These are phyloP conservation scores for Mimas tiliae DNA, from an alignment of 2,888 invertebrate genomes.

Conservation along the genomic window DNA sequence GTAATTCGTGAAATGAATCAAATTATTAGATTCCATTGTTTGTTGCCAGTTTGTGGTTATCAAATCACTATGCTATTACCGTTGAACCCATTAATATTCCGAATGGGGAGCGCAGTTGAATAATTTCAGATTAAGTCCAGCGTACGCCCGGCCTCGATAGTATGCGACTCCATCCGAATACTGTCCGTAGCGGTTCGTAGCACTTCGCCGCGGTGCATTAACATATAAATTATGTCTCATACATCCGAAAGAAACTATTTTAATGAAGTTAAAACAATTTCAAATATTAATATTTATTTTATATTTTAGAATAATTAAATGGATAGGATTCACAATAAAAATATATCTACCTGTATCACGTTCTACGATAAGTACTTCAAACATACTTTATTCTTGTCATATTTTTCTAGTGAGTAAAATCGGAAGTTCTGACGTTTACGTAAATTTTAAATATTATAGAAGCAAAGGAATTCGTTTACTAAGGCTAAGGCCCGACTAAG, in stretches of 20 bases:
- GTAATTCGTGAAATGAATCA: slow-evolving; percentile 23
- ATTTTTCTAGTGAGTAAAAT: too few relatives aligned
- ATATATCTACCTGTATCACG: too few relatives aligned
- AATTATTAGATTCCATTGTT: slow-evolving; percentile 38
- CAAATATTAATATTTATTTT: not conserved
- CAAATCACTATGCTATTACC: slow-evolving; percentile 56
- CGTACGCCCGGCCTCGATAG: slow-evolving; percentile 33
- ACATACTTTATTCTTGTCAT: too few relatives aligned
- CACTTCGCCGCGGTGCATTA: slow-evolving; percentile 42
- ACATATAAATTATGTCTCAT: slow-evolving; percentile 57
- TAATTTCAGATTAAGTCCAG: slow-evolving; percentile 60
- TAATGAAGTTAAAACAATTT: slow-evolving; percentile 5
- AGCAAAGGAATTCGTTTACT: too few relatives aligned
- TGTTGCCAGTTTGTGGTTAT: slow-evolving; percentile 53
- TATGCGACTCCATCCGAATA: slow-evolving; percentile 33
- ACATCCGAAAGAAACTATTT: slow-evolving; percentile 33
- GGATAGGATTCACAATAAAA: not conserved
- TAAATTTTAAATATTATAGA: too few relatives aligned
- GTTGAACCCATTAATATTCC: slow-evolving; percentile 61
- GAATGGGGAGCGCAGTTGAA: slow-evolving; percentile 53
- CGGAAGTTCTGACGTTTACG: too few relatives aligned
- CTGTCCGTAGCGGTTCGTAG: slow-evolving; percentile 41
- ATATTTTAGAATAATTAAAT: too few relatives aligned
- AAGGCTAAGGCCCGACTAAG: too few relatives aligned
- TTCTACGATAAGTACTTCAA: too few relatives aligned